phyloP scores from a whole-genome alignment of 2,797 vertebrate species.

The Hipposideros larvatus region DNA sequence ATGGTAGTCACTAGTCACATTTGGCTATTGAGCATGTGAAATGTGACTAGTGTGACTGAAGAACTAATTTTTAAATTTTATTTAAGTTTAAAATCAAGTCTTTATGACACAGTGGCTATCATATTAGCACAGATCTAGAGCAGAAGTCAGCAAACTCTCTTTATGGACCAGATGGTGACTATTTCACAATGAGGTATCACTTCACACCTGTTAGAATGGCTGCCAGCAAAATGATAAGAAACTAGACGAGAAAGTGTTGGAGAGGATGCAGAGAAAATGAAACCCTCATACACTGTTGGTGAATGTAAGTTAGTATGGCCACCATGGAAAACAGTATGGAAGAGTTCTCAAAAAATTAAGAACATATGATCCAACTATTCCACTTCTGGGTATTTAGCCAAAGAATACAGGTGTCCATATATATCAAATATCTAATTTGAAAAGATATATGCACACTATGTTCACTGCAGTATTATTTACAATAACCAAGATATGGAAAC shows the following conservation, averaged over 20 bases:
- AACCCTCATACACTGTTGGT: no score
- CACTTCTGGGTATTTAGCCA: no score
- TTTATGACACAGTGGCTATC: neutral
- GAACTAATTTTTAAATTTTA: slow-evolving; percentile 2
- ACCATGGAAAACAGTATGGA: no score
- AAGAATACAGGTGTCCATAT: no score
- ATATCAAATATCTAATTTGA: no score
- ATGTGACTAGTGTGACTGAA: neutral
- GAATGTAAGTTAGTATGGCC: no score
- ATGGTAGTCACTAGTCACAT: neutral
- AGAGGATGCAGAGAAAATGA: no score
- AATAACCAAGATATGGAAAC: no score
- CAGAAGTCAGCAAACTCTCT: neutral
- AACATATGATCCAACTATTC: no score
- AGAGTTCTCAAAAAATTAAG: no score
- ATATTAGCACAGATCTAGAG: neutral
- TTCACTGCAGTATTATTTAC: no score
- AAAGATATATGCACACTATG: no score
- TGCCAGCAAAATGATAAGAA: neutral
- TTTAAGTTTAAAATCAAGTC: neutral
- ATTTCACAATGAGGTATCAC: neutral
- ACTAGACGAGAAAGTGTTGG: neutral
- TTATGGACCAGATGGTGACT: neutral
- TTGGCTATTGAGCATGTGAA: neutral
- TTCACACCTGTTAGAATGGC: neutral